phyloP scores from a whole-genome alignment of 2,113 vertebrate genomes.

The Tenrec ecaudatus region DNA sequence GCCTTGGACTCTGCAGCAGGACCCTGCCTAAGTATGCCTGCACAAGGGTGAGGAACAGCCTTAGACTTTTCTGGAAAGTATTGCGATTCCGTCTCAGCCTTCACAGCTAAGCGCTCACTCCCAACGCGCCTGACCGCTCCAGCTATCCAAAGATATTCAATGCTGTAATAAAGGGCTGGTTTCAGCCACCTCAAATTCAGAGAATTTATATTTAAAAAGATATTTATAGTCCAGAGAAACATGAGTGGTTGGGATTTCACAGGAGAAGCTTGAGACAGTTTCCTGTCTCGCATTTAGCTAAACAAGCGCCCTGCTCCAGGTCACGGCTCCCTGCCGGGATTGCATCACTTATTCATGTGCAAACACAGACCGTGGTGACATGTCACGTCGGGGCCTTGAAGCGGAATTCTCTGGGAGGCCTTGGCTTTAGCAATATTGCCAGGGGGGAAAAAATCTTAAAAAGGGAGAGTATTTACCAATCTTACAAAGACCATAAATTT shows the following conservation, averaged over 20 bases:
- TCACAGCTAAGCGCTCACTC: fast-evolving
- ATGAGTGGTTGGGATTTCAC: background rate
- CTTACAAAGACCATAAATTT: background rate
- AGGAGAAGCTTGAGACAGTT: background rate
- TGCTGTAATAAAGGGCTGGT: background rate
- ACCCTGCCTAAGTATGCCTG: fast-evolving
- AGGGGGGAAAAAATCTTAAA: background rate
- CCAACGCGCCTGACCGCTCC: background rate
- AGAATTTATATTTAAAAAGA: background rate
- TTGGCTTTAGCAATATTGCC: background rate
- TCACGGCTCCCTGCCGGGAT: background rate
- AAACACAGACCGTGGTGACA: background rate
- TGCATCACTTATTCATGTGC: background rate
- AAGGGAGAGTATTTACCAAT: background rate
- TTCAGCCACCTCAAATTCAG: background rate
- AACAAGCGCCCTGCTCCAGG: background rate
- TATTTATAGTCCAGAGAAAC: constrained; percentile 37
- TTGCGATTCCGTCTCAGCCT: background rate
- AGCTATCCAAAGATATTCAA: background rate
- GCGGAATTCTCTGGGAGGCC: background rate
- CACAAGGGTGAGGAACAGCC: background rate
- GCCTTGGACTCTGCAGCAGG: no score
- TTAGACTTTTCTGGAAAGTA: background rate
- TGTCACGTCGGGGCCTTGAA: background rate
- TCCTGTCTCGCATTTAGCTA: background rate